Evolutionary conservation across 2,888 invertebrate species (phyloP), one percentile per base, ranked within the genome.

Genomic region (Apantesis nais): DNA sequence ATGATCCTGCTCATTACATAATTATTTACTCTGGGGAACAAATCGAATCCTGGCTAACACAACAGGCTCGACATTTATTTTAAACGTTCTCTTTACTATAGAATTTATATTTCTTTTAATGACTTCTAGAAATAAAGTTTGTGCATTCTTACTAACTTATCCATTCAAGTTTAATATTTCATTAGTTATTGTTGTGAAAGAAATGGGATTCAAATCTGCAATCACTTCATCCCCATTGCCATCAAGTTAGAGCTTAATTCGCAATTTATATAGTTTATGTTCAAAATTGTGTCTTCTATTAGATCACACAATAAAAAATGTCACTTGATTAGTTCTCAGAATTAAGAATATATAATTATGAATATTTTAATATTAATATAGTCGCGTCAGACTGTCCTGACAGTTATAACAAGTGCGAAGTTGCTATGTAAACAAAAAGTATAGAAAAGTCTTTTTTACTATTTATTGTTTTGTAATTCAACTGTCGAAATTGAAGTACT

Each of bases 401-500:
- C 25, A 25, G 29, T n/a, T 25, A 68, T 64, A 34, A 64, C 22
- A 69, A 63, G 44, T 34, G 37, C 60, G 12, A 37, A n/a, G 61
- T 11, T 37, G 34, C 34, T 48, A 39, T 65, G 52, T 55, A 62
- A 68, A 68, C 34, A 62, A 62, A 67, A 52, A 19, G 7, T 34
- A 25, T 19, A 4, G 25, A 37, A 62, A 31, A 63, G 41, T n/a
- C 63, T n/a, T n/a, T 22, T 14, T 4, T 39, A 31, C 12, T 12
- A 41, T 52, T 16, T 1, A 31, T 25, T 67, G n/a, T 52, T n/a
- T 34, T 61, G 31, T 22, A 5, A 39, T n/a, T 55, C 11, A 39
- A 68, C 14, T 9, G 14, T n/a, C 25, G 29, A 37, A 25, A 44
- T 61, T 22, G 8, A 29, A 5, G n/a, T 52, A 39, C 72, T 88